Evolutionary conservation across 2,888 invertebrate genomes (phyloP).

Genomic region (Eupeodes latifasciatus): DNA sequence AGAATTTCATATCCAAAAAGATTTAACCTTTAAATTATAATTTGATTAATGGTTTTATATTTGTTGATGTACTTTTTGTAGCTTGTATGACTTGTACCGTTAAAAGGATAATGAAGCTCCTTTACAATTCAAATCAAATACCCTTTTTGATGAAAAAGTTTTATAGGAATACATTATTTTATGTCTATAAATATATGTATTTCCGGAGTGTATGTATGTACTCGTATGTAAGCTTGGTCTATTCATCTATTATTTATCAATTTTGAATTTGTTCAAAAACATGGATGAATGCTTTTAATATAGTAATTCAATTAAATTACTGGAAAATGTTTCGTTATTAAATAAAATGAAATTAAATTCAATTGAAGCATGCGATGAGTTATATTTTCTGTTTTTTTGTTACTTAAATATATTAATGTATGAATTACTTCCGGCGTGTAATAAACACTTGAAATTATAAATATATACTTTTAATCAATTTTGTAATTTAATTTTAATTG

Average conservation of each 20-base stretch:
- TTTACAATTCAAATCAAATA: too few relatives aligned
- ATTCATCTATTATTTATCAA: constrained; percentile 1
- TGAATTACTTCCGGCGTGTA: too few relatives aligned
- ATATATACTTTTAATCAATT: too few relatives aligned
- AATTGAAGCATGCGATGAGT: too few relatives aligned
- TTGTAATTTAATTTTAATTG: too few relatives aligned
- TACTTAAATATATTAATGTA: too few relatives aligned
- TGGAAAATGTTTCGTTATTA: neutral
- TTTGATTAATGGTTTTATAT: neutral
- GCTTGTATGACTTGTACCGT: too few relatives aligned
- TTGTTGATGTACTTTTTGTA: neutral
- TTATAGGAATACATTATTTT: too few relatives aligned
- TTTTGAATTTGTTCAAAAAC: constrained; percentile 11
- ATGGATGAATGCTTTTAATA: constrained; percentile 22
- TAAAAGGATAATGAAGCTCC: neutral
- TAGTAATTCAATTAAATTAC: constrained; percentile 21
- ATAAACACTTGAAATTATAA: too few relatives aligned
- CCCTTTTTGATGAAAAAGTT: too few relatives aligned
- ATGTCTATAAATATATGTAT: too few relatives aligned
- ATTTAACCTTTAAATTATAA: neutral
- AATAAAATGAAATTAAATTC: neutral
- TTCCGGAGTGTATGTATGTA: neutral
- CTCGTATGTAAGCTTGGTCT: neutral
- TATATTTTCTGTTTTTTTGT: neutral
- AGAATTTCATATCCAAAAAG: neutral